Conservation (phyloP, 2,113 vertebrate species). For the Chroicocephalus ridibundus region DNA sequence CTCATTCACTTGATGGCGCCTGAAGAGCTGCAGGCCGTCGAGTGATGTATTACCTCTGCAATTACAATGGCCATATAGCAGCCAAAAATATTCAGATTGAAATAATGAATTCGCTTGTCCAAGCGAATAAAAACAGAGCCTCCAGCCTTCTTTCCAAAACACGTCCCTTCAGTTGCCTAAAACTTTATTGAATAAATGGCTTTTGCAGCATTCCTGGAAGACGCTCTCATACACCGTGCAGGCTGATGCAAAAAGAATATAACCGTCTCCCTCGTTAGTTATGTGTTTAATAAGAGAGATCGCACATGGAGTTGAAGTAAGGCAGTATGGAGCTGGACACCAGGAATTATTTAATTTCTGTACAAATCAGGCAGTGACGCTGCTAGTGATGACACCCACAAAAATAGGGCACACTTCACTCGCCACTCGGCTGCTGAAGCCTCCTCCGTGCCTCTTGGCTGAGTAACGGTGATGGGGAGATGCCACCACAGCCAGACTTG, state of each 20-base stretch:
- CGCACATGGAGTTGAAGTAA: background rate
- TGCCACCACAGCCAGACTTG: background rate
- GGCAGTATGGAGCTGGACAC: background rate
- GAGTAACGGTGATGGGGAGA: background rate
- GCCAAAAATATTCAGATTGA: background rate
- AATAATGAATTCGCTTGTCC: background rate
- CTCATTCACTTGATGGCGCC: background rate
- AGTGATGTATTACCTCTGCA: background rate
- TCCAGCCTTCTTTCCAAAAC: background rate
- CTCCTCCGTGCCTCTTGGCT: background rate
- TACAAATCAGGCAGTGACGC: background rate
- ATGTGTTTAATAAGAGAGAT: background rate
- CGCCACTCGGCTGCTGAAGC: background rate
- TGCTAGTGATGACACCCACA: background rate
- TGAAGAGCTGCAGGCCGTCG: background rate
- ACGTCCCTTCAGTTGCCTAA: background rate
- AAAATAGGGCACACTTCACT: background rate
- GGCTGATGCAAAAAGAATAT: background rate
- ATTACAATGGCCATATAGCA: background rate
- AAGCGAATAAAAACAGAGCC: background rate
- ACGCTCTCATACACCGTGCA: background rate
- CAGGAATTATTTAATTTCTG: background rate
- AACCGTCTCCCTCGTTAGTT: background rate
- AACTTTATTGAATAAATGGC: background rate
- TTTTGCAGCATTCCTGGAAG: conserved; percentile 7